These are phyloP conservation scores for Timema cristinae DNA, from an alignment of 2,888 invertebrate genomes.

Conservation along the genomic window DNA sequence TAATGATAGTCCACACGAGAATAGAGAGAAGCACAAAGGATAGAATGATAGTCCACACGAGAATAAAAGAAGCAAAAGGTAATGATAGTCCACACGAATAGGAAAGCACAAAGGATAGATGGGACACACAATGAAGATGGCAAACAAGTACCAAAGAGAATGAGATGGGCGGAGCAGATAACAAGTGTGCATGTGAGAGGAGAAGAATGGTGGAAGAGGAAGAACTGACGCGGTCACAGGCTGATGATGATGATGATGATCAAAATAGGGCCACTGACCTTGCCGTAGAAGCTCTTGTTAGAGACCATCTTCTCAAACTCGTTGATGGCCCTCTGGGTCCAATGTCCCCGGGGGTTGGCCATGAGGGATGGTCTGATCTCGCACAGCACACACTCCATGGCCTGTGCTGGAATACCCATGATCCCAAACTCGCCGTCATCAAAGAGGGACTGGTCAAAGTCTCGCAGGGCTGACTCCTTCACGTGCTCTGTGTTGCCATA, in stretches of 20 bases:
- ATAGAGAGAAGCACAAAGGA: neutral
- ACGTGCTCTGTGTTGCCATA: constrained; percentile 62
- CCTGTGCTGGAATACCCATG: constrained; percentile 52
- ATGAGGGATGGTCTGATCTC: constrained; percentile 65
- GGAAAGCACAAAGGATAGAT: neutral
- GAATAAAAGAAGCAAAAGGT: neutral
- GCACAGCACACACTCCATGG: constrained; percentile 67
- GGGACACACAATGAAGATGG: no score
- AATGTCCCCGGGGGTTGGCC: constrained; percentile 55
- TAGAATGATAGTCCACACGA: no score
- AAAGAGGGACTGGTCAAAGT: constrained; percentile 39
- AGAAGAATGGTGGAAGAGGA: no score
- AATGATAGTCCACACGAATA: no score
- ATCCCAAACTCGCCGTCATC: constrained; percentile 37
- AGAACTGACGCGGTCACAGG: no score
- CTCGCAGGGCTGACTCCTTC: constrained; percentile 46
- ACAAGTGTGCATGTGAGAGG: no score
- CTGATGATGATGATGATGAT: no score
- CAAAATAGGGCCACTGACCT: constrained; percentile 41
- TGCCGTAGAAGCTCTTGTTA: constrained; percentile 46
- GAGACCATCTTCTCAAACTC: constrained; percentile 4
- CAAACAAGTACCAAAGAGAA: no score
- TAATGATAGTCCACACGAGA: no score
- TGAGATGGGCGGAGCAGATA: no score
- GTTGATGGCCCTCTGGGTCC: constrained; percentile 48